These are phyloP conservation scores for Tenebrosternarchus preto DNA, from an alignment of 2,113 vertebrate genomes.

Conservation along the genomic window DNA sequence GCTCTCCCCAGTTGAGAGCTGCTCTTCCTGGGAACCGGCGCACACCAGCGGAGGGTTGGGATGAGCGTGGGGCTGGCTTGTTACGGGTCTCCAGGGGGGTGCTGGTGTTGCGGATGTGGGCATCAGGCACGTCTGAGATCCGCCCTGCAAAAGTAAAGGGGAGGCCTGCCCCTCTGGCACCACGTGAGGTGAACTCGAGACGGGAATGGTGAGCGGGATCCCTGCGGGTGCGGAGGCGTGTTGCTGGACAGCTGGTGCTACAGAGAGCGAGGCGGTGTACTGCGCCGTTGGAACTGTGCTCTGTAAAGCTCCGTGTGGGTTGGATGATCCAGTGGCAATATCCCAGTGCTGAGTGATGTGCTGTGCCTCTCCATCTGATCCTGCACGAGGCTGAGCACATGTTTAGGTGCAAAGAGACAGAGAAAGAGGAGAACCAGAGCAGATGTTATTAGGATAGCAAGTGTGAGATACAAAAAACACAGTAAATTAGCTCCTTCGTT, in stretches of 20 bases:
- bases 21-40: constrained; percentile 9
- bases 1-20: constrained; percentile 51
- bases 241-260: neutral
- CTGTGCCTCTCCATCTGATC: constrained; percentile 25
- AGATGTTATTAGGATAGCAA: neutral
- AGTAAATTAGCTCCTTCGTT: neutral
- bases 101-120: neutral
- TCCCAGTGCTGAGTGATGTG: constrained; percentile 28
- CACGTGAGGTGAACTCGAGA: neutral
- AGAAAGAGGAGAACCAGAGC: neutral
- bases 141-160: neutral
- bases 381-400: constrained; percentile 5
- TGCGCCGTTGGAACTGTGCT: neutral
- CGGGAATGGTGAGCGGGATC: neutral
- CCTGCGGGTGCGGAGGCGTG: neutral
- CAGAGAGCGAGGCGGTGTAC: neutral
- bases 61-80: neutral
- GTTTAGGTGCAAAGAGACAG: neutral
- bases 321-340: neutral
- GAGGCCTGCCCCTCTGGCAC: neutral
- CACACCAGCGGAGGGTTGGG: neutral
- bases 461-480: neutral
- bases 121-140: neutral
- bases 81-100: neutral
- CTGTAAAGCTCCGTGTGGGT: neutral